These are phyloP conservation scores for Mechanitis messenoides DNA, from an alignment of 2,888 invertebrate genomes.

Conservation along the genomic window DNA sequence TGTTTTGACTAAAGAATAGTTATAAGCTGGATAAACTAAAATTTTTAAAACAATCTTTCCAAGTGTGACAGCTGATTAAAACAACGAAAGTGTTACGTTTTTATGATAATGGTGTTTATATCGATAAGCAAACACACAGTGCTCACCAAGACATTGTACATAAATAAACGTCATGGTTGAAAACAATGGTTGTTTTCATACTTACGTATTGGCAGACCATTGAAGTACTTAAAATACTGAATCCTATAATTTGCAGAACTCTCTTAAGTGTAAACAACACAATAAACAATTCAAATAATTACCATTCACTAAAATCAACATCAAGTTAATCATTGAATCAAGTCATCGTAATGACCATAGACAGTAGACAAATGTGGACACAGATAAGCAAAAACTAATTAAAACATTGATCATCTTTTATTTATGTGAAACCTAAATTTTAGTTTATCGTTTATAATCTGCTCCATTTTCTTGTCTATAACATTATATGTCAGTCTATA, in stretches of 20 bases:
- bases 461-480: background rate
- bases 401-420: background rate
- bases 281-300: slow-evolving; percentile 6
- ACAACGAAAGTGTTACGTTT: background rate
- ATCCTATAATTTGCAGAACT: background rate
- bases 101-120: slow-evolving; percentile 3
- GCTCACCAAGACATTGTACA: slow-evolving; percentile 4
- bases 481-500: background rate
- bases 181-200: slow-evolving; percentile 6
- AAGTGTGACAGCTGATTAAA: background rate
- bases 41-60: background rate
- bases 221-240: background rate
- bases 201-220: slow-evolving; percentile 2
- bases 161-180: slow-evolving; percentile 4
- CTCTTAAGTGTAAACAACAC: background rate
- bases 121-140: slow-evolving; percentile 3
- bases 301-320: slow-evolving; percentile 6
- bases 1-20: too few species aligned
- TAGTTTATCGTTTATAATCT: background rate
- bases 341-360: slow-evolving; percentile 6
- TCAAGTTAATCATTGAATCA: slow-evolving; percentile 1
- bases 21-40: too few species aligned
- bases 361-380: background rate
- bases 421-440: background rate
- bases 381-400: background rate